Evolutionary conservation across 1,140 invertebrate species (phyloP), one percentile per base, ranked within the genome.

Genomic region (Neotoxoptera formosana): DNA sequence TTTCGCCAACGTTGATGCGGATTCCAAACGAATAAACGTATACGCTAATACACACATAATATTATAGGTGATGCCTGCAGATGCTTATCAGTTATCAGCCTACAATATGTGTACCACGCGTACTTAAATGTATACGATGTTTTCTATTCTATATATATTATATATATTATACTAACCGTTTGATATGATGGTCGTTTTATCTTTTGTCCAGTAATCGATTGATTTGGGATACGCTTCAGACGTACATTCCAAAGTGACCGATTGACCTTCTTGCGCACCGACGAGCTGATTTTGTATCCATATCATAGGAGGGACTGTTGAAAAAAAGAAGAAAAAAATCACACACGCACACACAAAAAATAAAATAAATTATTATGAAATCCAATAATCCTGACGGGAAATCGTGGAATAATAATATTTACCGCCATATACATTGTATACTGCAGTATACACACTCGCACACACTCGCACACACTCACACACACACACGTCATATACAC

Each of bases 171-270:
- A 96, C 96, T 96, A 96, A 98, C 97, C 97, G 95, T 97, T 96
- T 94, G 97, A 96, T 95, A 98, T 97, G 94, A 98, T 97, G 95
- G 97, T 97, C 93, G 97, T 97, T 94, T 97, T 97, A 94, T 97
- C 96, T 94, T 95, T 97, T 91, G 97, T 97, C 97, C 97, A 98
- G 95, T 98, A 98, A 95, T 98, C 98, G 94, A 98, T 98, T 90
- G 98, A 98, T 95, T 97, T 97, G 84, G 98, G 98, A 96, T 97
- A 98, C 76, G 98, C 98, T 95, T 98, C 97, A 30, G 97, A 98
- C 95, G 98, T 96, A 95, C 98, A 98, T 95, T 98, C 97, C 92
- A 98, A 95, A 48, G 96, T 97, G 93, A 97, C 96, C 94, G 96
- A 96, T 94, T 98, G 97, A n/a, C 96, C 97, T 94, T 97, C 96